Base-by-base conservation (phyloP, 2,888 invertebrate genomes). In the Dusona sp. region DNA sequence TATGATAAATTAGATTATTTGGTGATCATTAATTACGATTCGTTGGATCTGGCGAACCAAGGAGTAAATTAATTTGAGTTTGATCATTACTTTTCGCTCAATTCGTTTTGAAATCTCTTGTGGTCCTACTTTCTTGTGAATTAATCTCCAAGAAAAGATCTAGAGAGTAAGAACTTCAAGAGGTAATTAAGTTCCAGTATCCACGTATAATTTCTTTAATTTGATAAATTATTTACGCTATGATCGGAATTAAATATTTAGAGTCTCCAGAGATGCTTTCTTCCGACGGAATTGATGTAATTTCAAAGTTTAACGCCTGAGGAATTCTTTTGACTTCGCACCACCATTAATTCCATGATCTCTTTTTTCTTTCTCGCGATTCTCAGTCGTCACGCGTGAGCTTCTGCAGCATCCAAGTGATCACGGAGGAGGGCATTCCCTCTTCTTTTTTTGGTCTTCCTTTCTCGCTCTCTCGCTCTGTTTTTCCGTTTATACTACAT, bases 401-500 rank as follows among this genome's bases (percentile, higher is more conserved):
- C 72, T 80, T 73, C 72, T 48, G 48, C 68, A 75, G 45, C 65
- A 65, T 72, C 61, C 74, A 38, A 74, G 75, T 36, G 65, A 77
- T 77, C 25, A 36, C 77, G 36, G 51, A 64, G 42, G 45, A 64
- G 64, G 33, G 45, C 29, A 45, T 75, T 45, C 33, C 25, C 74
- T 25, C 29, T 42, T 42, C 8, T 29, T 61, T 9, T 61, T 42
- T 29, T 29, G n/a, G n/a, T 70, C 19, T 2, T 65, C 25, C 22
- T 51, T 51, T 7, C 79, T 57, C 79, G 29, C 33, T 73, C n/a
- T 48, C 45, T n/a, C 13, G 29, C 33, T 38, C 38, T 45, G 16
- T 75, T 38, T 75, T 64, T 45, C 42, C 29, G 48, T 45, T 19
- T 70, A 72, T 51, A 33, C 29, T 48, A 48, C 45, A 72, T 72